These are phyloP conservation scores for Cyphomyrus discorhynchus DNA, from an alignment of 2,113 vertebrate genomes.

Conservation along the genomic window DNA sequence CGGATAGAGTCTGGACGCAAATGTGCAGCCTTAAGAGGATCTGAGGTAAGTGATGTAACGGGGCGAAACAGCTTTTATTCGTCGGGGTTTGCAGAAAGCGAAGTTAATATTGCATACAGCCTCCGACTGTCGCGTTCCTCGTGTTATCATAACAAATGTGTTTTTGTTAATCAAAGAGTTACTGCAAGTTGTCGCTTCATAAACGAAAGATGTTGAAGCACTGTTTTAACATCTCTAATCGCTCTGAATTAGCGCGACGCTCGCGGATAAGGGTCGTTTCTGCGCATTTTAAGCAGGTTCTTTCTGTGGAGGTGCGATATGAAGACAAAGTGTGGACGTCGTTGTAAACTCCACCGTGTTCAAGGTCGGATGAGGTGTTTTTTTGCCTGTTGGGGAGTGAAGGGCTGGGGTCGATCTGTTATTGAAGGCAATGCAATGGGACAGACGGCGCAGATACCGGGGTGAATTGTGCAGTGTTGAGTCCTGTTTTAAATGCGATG, in stretches of 20 bases:
- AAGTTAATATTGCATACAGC: background rate
- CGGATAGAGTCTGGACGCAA: background rate
- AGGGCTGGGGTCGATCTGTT: background rate
- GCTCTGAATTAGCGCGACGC: background rate
- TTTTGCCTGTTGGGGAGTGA: background rate
- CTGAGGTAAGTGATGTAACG: constrained; percentile 6
- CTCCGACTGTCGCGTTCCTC: background rate
- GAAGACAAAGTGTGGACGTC: background rate
- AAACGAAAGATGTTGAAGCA: background rate
- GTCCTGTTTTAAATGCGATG: constrained; percentile 1
- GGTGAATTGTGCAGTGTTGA: background rate
- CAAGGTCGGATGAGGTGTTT: background rate
- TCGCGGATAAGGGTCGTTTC: background rate
- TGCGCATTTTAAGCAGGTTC: background rate
- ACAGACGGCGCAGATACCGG: background rate
- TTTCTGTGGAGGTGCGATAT: background rate
- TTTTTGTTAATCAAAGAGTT: background rate
- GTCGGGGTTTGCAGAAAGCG: background rate
- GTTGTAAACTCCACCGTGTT: background rate
- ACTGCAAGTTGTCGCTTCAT: background rate
- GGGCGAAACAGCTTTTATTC: constrained; percentile 1
- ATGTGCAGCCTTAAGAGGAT: background rate
- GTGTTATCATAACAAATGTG: background rate
- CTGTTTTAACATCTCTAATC: background rate
- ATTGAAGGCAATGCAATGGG: background rate